Base-by-base conservation (phyloP, 2,797 vertebrate species). In the Agapornis canus region DNA sequence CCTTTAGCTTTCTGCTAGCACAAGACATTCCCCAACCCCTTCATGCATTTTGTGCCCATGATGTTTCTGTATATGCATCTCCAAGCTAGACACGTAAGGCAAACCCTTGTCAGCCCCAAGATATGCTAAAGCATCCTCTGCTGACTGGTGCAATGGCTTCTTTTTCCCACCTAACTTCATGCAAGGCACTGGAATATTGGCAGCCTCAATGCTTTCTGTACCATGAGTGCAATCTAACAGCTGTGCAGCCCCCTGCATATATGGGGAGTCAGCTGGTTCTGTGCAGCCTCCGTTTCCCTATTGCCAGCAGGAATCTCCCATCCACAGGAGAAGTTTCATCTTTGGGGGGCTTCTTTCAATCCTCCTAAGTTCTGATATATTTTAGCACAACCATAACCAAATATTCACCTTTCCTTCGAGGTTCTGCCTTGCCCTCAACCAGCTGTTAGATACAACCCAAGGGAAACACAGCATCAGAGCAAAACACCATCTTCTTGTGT, bases 11-110 rank as follows among this genome's bases (percentile, higher is more conserved):
- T 82, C 81, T 82, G 82, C 32, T 86, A 49, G 70, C 61, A 54
- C 0, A 2, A 92, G 23, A 79, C 6, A 5, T 75, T 82, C 35
- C 45, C 13, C 3, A 17, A 59, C 66, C 25, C 0, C 0, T 43
- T 54, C 0, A 1, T 13, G 22, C 20, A 9, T 60, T 92, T 90
- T 54, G 48, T 77, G 63, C 27, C 35, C 43, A 4, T 13, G 47
- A 31, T 10, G 40, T 39, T 90, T 27, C 52, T 56, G 18, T 47
- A 39, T 5, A 14, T 6, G 11, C 0, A 4, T 42, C 22, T 42
- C 20, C 69, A 47, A 42, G 68, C 75, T 29, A 68, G 29, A 23
- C 17, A 57, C 1, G 9, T 31, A 39, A 75, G 72, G 64, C 14
- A 61, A 77, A 40, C 25, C 73, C 37, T 68, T 68, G 48, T 42